Percentiles rank a stretch among this genome's conserved stretches.
phyloP scores from a whole-genome alignment of 2,888 invertebrate genomes.

The Lamellibrachia columna region DNA sequence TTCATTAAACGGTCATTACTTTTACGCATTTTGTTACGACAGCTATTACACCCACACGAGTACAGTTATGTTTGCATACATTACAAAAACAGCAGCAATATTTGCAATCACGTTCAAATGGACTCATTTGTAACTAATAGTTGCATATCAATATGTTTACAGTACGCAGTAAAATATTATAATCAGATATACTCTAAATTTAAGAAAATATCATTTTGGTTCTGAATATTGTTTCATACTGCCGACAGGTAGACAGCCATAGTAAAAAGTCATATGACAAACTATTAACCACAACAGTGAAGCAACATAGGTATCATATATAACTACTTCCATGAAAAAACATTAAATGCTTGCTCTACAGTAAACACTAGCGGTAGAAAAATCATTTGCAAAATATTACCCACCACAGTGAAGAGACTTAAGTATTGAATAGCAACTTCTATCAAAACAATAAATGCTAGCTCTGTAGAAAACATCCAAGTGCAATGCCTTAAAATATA shows the following conservation, averaged over 20 bases:
- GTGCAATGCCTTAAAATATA: background rate
- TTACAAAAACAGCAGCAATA: background rate
- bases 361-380: background rate
- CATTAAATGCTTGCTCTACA: background rate
- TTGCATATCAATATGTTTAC: background rate
- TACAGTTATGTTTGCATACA: background rate
- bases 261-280: background rate
- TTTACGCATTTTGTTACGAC: background rate
- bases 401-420: background rate
- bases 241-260: background rate
- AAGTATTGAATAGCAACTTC: background rate
- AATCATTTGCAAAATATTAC: background rate
- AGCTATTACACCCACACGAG: background rate
- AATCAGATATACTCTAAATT: background rate
- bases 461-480: background rate
- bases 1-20: background rate
- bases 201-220: background rate
- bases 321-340: background rate
- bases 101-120: background rate
- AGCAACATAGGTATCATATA: background rate
- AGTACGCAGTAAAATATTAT: background rate
- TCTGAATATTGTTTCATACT: background rate
- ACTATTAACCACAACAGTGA: background rate
- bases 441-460: background rate
- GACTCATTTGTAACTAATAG: background rate